Percentiles rank a stretch among this genome's conserved stretches.
These are phyloP conservation scores for Sebastes vulpes DNA, from an alignment of 2,797 vertebrate species.

Conservation along the genomic window DNA sequence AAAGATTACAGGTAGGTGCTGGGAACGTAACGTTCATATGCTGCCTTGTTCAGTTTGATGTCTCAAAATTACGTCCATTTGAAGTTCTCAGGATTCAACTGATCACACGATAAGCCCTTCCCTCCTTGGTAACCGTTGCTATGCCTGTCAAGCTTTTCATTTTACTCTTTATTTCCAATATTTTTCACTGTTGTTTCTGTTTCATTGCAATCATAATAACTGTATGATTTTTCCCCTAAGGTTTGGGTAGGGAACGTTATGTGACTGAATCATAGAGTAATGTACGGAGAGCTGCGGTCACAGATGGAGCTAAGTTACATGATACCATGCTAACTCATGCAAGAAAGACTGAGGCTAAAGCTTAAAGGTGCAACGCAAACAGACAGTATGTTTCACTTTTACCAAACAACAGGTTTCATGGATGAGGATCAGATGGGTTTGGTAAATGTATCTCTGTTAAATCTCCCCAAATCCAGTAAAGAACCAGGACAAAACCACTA, in stretches of 20 bases:
- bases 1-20: neutral
- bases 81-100: neutral
- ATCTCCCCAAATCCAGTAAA: neutral
- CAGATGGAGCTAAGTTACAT: neutral
- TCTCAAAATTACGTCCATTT: neutral
- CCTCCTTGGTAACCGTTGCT: neutral
- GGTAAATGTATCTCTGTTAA: too few species aligned
- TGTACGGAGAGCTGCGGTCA: neutral
- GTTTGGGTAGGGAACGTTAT: neutral
- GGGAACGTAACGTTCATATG: neutral
- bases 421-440: too few species aligned
- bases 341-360: neutral
- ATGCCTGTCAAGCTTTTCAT: neutral
- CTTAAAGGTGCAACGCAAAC: neutral
- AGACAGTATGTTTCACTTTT: neutral
- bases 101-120: neutral
- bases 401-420: too few species aligned
- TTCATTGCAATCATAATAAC: neutral
- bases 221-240: neutral
- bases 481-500: neutral
- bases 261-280: neutral
- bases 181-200: neutral
- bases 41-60: neutral
- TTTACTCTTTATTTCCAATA: neutral
- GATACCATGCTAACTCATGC: neutral